Base-by-base conservation (phyloP, 64 coral and sea anemone species). In the Actinia tenebrosa region DNA sequence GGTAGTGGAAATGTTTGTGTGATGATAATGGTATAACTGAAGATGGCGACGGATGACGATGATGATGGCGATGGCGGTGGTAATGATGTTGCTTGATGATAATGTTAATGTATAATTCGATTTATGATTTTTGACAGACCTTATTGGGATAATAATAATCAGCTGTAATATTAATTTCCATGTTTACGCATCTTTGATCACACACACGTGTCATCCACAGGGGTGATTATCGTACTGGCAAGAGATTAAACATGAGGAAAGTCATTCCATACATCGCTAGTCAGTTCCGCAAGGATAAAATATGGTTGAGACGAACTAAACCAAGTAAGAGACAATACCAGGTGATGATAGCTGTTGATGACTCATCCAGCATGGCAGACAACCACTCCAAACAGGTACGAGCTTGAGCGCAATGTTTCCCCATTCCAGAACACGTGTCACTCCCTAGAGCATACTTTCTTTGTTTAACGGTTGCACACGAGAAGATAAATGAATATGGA, bases 181-280 rank as follows among this genome's bases (percentile, higher is more conserved):
- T 37, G 30, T 37, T 37, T 37, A 37, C 30, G 1, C 30, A 37
- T 37, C 30, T 37, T 37, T 14, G 56, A 14, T 58, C 10, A 58
- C 2, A 14, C 56, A 16, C 56, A 58, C 56, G 7, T 58, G 56
- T 58, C 56, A 58, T 58, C 59, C 11, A 23, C 78, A 98, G 96
- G 85, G 96, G 96, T 60, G 96, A 98, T 68, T 98, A 98, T 78
- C 90, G 96, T 43, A 95, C 96, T 47, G 96, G 96, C 0, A 98
- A 95, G 45, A 72, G 96, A 9, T 86, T 98, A 64, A 98, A 98
- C 77, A 98, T 98, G 96, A 89, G 93, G 45, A 98, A 98, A 43
- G 96, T 98, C 46, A 98, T 98, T 53, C 93, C 96, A 60, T 98
- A 98, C 83, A 98, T 98, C n/a, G 96, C 96, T 53, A 98, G 96